Conservation (phyloP, 1,140 invertebrate genomes). For the Patella vulgata region DNA sequence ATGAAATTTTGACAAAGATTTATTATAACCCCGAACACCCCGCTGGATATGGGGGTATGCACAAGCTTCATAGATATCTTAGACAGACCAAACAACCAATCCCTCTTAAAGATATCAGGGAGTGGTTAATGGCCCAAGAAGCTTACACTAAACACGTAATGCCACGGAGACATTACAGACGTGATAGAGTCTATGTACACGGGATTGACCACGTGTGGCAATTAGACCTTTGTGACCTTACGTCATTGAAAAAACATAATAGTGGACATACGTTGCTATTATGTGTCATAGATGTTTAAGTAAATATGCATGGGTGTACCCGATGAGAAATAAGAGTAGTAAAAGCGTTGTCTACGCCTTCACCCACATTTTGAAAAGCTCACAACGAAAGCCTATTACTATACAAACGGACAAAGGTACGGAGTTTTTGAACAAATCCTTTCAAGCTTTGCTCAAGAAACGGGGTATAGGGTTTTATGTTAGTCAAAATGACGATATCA, state of each 20-base stretch:
- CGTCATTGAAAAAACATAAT: conserved; percentile 57
- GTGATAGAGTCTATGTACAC: conserved; percentile 14
- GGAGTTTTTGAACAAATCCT: conserved; percentile 22
- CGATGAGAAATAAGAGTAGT: conserved; percentile 68
- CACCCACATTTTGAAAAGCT: conserved; percentile 34
- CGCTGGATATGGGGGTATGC: conserved; percentile 12
- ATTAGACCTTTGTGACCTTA: conserved; percentile 59
- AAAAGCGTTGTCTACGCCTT: conserved; percentile 38
- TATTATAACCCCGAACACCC: conserved; percentile 5
- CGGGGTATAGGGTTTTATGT: conserved; percentile 13
- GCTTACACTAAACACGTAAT: conserved; percentile 29
- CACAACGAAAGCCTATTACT: neutral
- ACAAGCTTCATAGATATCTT: too few species aligned
- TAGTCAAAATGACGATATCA: conserved; percentile 56
- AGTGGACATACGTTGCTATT: conserved; percentile 66
- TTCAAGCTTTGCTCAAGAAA: conserved; percentile 21
- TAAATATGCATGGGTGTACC: conserved; percentile 66
- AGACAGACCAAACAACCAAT: too few species aligned
- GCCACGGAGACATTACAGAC: conserved; percentile 10
- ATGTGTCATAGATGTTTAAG: conserved; percentile 66
- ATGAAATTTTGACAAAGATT: too few species aligned
- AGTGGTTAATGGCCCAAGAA: conserved; percentile 25
- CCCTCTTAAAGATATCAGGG: neutral
- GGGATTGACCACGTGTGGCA: conserved; percentile 62
- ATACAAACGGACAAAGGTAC: conserved; percentile 22